Evolutionary conservation across 2,888 invertebrate species (phyloP), one percentile per base, ranked within the genome.

Genomic region (Geotrupes spiniger): DNA sequence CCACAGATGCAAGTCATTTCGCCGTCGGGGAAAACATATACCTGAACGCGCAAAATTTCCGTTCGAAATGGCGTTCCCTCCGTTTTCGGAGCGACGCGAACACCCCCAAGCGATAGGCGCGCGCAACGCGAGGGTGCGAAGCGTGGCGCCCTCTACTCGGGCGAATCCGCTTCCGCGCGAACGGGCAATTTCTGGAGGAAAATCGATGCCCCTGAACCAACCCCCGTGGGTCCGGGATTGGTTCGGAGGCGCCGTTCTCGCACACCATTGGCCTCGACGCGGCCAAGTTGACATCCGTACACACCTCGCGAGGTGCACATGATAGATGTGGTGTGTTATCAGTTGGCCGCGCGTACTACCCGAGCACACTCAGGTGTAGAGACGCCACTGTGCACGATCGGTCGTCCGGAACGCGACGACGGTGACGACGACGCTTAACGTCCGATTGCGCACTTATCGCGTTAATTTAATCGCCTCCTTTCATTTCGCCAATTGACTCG

Each of bases 61-160:
- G 29, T 31, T 42, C 29, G 31, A 31, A 54, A 56, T 56, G 58
- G 56, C 58, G 56, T 53, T 46, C 39, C 49, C 6, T 21, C 40
- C 40, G 11, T 31, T 17, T 28, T 9, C 41, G 42, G 45, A 47
- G 12, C 58, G 59, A 59, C 57, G 53, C 53, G 38, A 55, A 54
- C 59, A 56, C 58, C 56, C 56, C 44, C 58, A 52, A 58, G 56
- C 55, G 56, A 51, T 31, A 46, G 53, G 51, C 55, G 47, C 53
- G 51, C 54, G 53, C 64, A 61, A 31, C 59, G 52, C 48, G 49
- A 46, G 52, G 53, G 57, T 57, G 53, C 52, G 54, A 52, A 49
- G 49, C 36, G 65, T 71, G 70, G 69, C 71, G 68, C 71, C 72
- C 73, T 72, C 74, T 71, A 59, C 61, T 53, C 72, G 70, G 67